A percentile compares a stretch with the other conserved stretches of the same genome.
phyloP scores from a whole-genome alignment of 92 coral and sea anemone species.

The Phenganax subtilis region DNA sequence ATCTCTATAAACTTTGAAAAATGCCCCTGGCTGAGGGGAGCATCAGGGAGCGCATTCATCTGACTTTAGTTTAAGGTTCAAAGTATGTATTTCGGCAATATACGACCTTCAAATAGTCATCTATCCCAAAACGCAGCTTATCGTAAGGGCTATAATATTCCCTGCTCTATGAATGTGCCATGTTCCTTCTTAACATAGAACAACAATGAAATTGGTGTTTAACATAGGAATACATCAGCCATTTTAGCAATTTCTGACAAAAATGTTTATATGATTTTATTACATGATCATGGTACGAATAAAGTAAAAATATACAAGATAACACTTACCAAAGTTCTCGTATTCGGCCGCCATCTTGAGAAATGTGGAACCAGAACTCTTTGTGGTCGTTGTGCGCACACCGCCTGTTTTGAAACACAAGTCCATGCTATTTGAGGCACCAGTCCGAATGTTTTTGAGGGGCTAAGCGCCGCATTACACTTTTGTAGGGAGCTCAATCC shows the following conservation, averaged over 20 bases:
- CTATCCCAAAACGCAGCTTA: too few species aligned
- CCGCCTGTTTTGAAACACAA: constrained; percentile 27
- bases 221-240: background rate
- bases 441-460: too few species aligned
- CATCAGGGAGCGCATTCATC: constrained; percentile 49
- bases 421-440: too few species aligned
- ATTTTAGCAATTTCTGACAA: background rate
- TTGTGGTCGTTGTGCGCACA: constrained; percentile 45
- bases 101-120: too few species aligned
- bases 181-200: background rate
- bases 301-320: background rate
- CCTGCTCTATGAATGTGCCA: background rate
- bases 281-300: background rate
- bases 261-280: background rate
- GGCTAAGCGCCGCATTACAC: too few species aligned
- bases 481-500: too few species aligned
- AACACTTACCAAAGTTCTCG: constrained; percentile 39
- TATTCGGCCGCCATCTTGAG: constrained; percentile 43
- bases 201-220: background rate
- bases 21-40: constrained; percentile 36
- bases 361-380: constrained; percentile 37
- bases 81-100: constrained; percentile 11
- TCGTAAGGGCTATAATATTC: background rate
- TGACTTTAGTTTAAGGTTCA: constrained; percentile 12
- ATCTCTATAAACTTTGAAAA: constrained; percentile 5